Conservation (phyloP, 2,888 invertebrate genomes). For the Clivina fossor region DNA sequence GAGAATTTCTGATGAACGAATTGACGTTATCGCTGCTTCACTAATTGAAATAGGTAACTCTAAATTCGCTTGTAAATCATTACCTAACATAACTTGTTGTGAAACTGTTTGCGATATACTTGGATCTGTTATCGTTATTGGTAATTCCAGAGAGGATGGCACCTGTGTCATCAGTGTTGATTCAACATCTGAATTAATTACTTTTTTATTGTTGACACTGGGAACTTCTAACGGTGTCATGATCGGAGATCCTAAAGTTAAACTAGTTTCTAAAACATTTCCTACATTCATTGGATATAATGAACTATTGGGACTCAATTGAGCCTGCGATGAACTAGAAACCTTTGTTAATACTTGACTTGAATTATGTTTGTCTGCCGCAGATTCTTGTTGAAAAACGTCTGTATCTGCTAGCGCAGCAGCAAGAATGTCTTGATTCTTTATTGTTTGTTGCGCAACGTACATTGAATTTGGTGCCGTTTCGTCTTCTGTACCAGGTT, state of each 20-base stretch:
- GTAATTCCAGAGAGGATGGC: conserved; percentile 71
- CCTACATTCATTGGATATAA: conserved; percentile 61
- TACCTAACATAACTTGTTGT: conserved; percentile 48
- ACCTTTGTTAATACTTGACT: conserved; percentile 50
- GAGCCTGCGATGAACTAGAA: conserved; percentile 53
- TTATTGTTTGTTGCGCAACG: conserved; percentile 45
- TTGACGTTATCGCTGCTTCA: conserved; percentile 64
- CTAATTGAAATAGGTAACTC: conserved; percentile 73
- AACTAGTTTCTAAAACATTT: conserved; percentile 74
- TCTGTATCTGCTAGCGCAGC: conserved; percentile 76
- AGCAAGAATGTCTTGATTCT: conserved; percentile 71
- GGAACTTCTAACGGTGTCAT: conserved; percentile 81
- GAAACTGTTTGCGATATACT: conserved; percentile 63
- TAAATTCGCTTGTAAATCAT: conserved; percentile 50
- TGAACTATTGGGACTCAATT: conserved; percentile 62
- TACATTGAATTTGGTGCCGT: conserved; percentile 47
- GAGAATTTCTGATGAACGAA: conserved; percentile 48
- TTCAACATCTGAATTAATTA: conserved; percentile 48
- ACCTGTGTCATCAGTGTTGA: conserved; percentile 52
- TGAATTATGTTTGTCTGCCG: conserved; percentile 44
- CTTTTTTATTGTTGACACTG: conserved; percentile 53
- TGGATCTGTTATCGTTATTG: conserved; percentile 77
- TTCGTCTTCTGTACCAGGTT: conserved; percentile 42
- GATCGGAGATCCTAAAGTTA: conserved; percentile 75
- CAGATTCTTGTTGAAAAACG: conserved; percentile 65